Percentiles rank a stretch among this genome's conserved stretches.
Conservation (phyloP, 2,797 vertebrate species). For the Crypturellus tataupa region DNA sequence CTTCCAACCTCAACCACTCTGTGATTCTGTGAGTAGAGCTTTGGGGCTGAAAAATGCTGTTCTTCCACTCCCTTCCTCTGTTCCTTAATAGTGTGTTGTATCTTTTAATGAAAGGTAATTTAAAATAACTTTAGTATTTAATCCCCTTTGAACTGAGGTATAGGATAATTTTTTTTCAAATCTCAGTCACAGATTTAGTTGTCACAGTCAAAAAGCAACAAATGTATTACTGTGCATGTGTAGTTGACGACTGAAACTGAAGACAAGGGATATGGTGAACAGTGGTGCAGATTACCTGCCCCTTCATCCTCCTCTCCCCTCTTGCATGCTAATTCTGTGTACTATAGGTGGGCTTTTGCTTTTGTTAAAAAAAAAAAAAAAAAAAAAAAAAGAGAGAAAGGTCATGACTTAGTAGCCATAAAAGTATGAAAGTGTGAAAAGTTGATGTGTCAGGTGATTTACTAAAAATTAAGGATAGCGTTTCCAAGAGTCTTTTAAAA, state of each 20-base stretch:
- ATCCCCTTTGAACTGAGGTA: not conserved
- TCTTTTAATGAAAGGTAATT: not conserved
- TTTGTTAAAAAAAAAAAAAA: too few species aligned
- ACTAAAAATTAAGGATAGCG: too few species aligned
- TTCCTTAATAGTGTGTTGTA: not conserved
- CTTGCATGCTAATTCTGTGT: not conserved
- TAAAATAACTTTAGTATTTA: not conserved
- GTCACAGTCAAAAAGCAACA: not conserved
- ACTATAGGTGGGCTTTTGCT: not conserved
- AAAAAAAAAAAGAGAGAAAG: not conserved
- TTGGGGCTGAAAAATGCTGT: not conserved
- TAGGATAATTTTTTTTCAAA: not conserved
- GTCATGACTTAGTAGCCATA: not conserved
- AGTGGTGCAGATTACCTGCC: not conserved
- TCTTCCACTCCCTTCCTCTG: not conserved
- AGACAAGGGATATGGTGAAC: fast-evolving
- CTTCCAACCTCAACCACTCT: too few species aligned
- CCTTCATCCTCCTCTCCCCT: not conserved
- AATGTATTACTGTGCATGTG: fast-evolving
- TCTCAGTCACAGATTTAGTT: not conserved
- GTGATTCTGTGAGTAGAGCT: not conserved
- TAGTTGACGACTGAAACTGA: not conserved
- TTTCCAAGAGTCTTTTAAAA: not conserved
- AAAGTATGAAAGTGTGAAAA: not conserved
- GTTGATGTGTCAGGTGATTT: not conserved